phyloP scores from a whole-genome alignment of 2,113 vertebrate species.

The Oceanodroma tethys region DNA sequence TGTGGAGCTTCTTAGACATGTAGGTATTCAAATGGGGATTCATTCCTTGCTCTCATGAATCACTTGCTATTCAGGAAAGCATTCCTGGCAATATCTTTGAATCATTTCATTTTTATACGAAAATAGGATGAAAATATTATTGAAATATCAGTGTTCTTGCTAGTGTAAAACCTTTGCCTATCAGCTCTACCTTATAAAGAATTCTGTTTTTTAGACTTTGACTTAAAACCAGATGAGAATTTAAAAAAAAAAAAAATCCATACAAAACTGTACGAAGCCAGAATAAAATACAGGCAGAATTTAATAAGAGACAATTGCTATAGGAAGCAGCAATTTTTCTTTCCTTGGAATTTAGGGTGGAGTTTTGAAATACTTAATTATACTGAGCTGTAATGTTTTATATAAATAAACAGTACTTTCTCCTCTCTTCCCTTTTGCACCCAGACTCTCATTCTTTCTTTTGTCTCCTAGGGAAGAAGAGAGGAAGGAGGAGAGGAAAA shows the following conservation, averaged over 20 bases:
- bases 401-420: not conserved
- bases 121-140: not conserved
- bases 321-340: not conserved
- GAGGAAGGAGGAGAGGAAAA: not conserved
- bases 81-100: not conserved
- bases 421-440: not conserved
- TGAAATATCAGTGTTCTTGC: not conserved
- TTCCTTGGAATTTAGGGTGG: not conserved
- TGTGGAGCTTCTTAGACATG: not conserved
- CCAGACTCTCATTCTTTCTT: not conserved
- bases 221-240: not conserved
- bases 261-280: not conserved
- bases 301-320: not conserved
- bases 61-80: not conserved
- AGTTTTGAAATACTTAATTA: not conserved
- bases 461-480: not conserved
- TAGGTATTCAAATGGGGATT: not conserved
- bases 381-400: not conserved
- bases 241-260: not conserved
- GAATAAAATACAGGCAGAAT: not conserved
- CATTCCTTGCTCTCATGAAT: not conserved
- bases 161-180: not conserved
- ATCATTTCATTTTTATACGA: not conserved
- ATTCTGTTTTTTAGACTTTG: not conserved
- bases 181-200: not conserved